Evolutionary conservation across 2,113 vertebrate species (phyloP).

Genomic region (Amia ocellicauda): DNA sequence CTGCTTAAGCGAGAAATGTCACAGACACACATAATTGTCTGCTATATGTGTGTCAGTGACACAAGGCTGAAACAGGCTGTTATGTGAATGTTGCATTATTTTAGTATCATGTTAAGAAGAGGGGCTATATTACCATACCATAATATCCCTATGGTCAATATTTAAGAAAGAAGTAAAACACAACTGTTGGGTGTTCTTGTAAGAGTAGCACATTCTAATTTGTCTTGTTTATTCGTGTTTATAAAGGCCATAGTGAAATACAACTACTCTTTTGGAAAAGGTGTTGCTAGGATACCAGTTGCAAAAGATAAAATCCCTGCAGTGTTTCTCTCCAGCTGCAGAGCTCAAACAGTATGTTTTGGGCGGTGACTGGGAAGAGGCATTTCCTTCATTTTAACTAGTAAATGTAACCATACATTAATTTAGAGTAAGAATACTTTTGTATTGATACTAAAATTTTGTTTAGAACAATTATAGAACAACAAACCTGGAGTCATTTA

Average conservation of each 20-base stretch:
- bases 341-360: conserved; percentile 44
- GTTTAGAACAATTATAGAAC: too few species aligned
- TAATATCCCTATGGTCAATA: conserved; percentile 24
- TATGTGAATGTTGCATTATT: conserved; percentile 24
- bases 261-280: conserved; percentile 64
- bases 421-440: too few species aligned
- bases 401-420: too few species aligned
- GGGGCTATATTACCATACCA: background rate
- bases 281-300: conserved; percentile 83
- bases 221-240: conserved; percentile 64
- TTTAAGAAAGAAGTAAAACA: conserved; percentile 11
- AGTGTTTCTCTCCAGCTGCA: conserved; percentile 52
- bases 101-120: background rate
- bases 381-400: conserved; percentile 9
- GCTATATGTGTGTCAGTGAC: too few species aligned
- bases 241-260: conserved; percentile 50
- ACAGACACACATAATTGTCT: too few species aligned
- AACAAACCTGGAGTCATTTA: too few species aligned
- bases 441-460: too few species aligned
- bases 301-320: conserved; percentile 60
- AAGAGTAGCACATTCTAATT: conserved; percentile 53
- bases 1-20: too few species aligned
- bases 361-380: background rate
- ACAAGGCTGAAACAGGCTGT: too few species aligned
- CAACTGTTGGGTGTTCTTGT: conserved; percentile 21